Conservation (phyloP, 2,797 vertebrate species). For the Halcyon chelicuti region DNA sequence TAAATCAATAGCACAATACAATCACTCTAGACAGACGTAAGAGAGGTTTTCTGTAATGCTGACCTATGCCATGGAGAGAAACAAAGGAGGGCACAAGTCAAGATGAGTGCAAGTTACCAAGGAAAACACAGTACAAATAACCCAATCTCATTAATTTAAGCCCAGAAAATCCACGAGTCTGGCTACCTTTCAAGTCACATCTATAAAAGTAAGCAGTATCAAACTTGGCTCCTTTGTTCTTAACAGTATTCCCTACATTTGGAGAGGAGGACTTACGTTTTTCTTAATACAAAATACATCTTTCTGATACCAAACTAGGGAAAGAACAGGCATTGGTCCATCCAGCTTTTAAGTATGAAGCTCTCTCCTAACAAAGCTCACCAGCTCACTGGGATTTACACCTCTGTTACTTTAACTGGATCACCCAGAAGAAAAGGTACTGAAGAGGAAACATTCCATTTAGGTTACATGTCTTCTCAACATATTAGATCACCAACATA, state of each 20-base stretch:
- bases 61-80: background rate
- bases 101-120: background rate
- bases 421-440: background rate
- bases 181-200: background rate
- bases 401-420: background rate
- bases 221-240: background rate
- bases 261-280: background rate
- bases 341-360: background rate
- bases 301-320: background rate
- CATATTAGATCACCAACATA: background rate
- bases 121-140: background rate
- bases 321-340: background rate
- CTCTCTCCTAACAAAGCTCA: background rate
- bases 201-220: background rate
- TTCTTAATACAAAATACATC: background rate
- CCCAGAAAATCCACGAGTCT: background rate
- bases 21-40: background rate
- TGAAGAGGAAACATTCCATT: background rate
- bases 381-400: background rate
- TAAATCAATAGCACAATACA: background rate
- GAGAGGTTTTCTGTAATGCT: background rate
- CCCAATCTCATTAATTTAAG: background rate
- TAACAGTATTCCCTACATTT: background rate
- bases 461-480: background rate
- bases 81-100: background rate